Conservation (phyloP, 2,888 invertebrate species). For the Kuschelorhynchus macadamiae region DNA sequence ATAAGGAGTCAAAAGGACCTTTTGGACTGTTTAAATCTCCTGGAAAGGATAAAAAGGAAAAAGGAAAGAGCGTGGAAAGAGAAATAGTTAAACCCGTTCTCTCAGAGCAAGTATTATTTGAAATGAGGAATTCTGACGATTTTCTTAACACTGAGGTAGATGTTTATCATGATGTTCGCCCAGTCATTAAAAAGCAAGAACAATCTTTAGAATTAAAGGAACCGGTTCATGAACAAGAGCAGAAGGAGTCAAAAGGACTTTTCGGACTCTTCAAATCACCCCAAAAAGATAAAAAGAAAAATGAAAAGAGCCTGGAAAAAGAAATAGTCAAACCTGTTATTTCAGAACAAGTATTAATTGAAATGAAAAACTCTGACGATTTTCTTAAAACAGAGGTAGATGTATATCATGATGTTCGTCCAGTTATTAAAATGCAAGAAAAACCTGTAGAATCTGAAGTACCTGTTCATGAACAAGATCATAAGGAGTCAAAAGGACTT, state of each 20-base stretch:
- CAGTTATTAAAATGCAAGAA: constrained; percentile 21
- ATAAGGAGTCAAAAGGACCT: constrained; percentile 33
- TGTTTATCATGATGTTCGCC: constrained; percentile 50
- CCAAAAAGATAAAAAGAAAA: too few species aligned
- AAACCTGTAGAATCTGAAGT: neutral
- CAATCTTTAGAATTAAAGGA: neutral
- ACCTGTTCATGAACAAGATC: constrained; percentile 17
- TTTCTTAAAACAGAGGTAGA: constrained; percentile 53
- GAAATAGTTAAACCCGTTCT: too few species aligned
- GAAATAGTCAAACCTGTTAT: constrained; percentile 21
- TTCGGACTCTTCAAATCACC: constrained; percentile 13
- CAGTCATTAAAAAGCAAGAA: constrained; percentile 35
- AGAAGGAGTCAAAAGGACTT: neutral
- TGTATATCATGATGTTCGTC: constrained; percentile 53
- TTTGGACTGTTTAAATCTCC: constrained; percentile 44
- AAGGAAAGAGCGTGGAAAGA: too few species aligned
- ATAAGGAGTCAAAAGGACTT: constrained; percentile 47
- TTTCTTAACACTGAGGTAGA: constrained; percentile 55
- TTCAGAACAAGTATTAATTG: constrained; percentile 27
- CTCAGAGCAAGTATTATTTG: constrained; percentile 34
- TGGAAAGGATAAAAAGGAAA: too few species aligned
- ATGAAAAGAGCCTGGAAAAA: constrained; percentile 19
- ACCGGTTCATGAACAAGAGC: neutral
- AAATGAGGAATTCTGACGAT: constrained; percentile 52
- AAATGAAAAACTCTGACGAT: constrained; percentile 35